Base-by-base conservation (phyloP, 2,888 invertebrate species). In the Galeruca laticollis region DNA sequence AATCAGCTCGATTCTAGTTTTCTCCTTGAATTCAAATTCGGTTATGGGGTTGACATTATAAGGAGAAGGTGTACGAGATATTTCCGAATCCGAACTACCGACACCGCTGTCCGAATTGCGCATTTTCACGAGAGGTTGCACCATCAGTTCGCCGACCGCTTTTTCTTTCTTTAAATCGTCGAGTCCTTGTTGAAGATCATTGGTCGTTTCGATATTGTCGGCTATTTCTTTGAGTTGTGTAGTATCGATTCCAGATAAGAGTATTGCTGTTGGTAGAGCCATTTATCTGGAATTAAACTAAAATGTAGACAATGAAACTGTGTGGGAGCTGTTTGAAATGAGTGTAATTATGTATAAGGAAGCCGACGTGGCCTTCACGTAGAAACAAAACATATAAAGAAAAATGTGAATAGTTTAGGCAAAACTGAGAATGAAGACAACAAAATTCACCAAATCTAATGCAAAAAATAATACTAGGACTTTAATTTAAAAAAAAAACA, bases 181-280 rank as follows among this genome's bases (percentile, higher is more conserved):
- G 73, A 68, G n/a, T 74, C 78, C 35, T 75, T 72, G 52, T 72
- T 71, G 68, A 72, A 47, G 47, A 1, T 54, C 8, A 3, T 21
- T 26, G 11, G 54, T 11, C 4, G 11, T 18, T 20, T 18, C 21
- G 51, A 21, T 11, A 20, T 51, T 20, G 52, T 26, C 13, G 11
- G 52, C 6, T 13, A 52, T 52, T 52, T 26, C 21, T 21, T n/a
- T 2, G 54, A 54, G 54, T 26, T n/a, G 26, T 2, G 54, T 1
- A 0, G 54, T 5, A 10, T 31, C 13, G 5, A 31, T 26, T 2
- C 78, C 78, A 0, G 78, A 79, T 9, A 79, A 43, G 1, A 76
- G 72, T 54, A 79, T 66, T n/a, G 79, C 78, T 47, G 74, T 75
- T 10, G 75, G 67, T 56, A 79, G 60, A 15, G 77, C 70, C 79